Evolutionary conservation across 2,888 invertebrate genomes (phyloP).

Genomic region (Cheilosia scutellata): DNA sequence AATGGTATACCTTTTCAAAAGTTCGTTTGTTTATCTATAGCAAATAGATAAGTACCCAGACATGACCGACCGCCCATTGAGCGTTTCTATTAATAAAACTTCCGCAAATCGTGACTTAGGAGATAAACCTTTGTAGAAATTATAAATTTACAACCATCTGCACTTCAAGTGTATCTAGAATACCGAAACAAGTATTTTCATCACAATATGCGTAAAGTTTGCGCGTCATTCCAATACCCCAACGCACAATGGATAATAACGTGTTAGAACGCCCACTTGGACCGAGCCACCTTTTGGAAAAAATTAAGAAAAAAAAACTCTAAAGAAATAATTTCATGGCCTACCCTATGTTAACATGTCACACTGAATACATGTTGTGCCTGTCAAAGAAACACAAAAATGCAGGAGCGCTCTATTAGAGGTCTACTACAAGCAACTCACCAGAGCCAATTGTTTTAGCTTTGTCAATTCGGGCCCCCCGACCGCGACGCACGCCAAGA

Average conservation of each 20-base stretch:
- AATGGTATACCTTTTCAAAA: not conserved
- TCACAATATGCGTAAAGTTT: conserved; percentile 13
- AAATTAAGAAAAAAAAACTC: conserved; percentile 1
- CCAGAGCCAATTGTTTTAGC: conserved; percentile 53
- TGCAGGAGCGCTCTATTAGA: conserved; percentile 64
- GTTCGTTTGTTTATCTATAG: not conserved
- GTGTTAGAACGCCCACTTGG: conserved; percentile 58
- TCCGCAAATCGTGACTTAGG: conserved; percentile 37
- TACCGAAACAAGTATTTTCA: conserved; percentile 23
- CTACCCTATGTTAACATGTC: conserved; percentile 54
- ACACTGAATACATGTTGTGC: conserved; percentile 51
- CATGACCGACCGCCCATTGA: conserved; percentile 36
- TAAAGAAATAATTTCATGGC: conserved; percentile 40
- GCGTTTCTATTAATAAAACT: conserved; percentile 18
- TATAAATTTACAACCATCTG: not conserved
- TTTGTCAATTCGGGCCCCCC: conserved; percentile 25
- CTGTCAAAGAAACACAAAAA: conserved; percentile 61
- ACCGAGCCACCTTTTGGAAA: conserved; percentile 33
- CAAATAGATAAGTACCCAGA: not conserved
- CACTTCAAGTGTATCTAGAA: conserved; percentile 1
- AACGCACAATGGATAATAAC: conserved; percentile 34
- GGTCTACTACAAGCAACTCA: conserved; percentile 21
- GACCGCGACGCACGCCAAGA: conserved; percentile 31
- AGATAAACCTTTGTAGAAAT: not conserved
- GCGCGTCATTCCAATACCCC: conserved; percentile 1